These are phyloP conservation scores for Galeruca laticollis DNA, from an alignment of 2,888 invertebrate genomes.

Conservation along the genomic window DNA sequence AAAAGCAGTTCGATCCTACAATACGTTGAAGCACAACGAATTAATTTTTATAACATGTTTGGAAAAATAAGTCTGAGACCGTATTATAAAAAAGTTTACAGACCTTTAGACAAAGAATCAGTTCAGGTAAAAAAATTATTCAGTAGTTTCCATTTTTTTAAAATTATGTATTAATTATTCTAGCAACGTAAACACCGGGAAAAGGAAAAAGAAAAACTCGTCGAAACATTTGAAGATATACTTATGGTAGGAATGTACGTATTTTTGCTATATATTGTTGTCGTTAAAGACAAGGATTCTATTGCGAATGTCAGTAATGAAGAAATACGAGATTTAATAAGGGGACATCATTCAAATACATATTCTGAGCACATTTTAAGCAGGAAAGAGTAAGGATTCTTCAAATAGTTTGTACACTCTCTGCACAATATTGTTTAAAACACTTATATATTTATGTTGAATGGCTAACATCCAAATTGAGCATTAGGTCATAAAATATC, in stretches of 20 bases:
- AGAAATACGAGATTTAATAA: constrained; percentile 49
- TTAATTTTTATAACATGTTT: constrained; percentile 48
- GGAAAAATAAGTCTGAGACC: constrained; percentile 49
- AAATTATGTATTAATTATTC: not conserved
- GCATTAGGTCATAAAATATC: too few relatives aligned
- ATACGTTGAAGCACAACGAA: constrained; percentile 50
- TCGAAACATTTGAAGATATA: constrained; percentile 52
- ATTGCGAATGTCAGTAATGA: constrained; percentile 46
- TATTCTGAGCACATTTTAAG: constrained; percentile 12
- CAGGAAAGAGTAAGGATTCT: constrained; percentile 35
- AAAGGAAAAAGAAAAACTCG: constrained; percentile 37
- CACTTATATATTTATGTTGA: too few relatives aligned
- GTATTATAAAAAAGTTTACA: constrained; percentile 50
- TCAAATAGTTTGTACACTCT: too few relatives aligned
- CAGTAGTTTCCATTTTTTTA: not conserved
- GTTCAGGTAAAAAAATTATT: constrained; percentile 40
- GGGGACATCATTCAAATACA: constrained; percentile 44
- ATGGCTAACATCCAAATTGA: too few relatives aligned
- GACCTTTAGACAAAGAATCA: constrained; percentile 37
- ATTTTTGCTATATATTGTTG: constrained; percentile 52
- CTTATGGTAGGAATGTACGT: constrained; percentile 55
- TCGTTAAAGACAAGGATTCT: constrained; percentile 50
- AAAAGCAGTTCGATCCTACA: constrained; percentile 32
- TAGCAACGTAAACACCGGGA: constrained; percentile 45
- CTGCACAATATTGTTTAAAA: too few relatives aligned